These are phyloP conservation scores for Tinamus guttatus DNA, from an alignment of 2,113 vertebrate genomes.

Conservation along the genomic window DNA sequence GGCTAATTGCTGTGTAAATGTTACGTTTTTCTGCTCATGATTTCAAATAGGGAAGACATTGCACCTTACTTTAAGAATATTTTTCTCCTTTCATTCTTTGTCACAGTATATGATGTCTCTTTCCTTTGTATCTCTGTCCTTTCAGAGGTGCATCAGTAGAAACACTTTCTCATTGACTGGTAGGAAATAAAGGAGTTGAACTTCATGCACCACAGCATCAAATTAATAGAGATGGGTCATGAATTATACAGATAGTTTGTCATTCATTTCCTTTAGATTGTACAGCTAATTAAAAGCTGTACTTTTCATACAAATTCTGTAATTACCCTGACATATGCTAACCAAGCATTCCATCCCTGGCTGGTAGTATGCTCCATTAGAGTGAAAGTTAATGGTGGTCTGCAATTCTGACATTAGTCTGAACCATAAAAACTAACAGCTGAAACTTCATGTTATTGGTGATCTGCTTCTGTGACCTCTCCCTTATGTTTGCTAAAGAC, in stretches of 20 bases:
- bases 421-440: constrained; percentile 20
- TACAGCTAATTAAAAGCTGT: constrained; percentile 49
- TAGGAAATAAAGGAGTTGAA: not conserved
- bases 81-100: not conserved
- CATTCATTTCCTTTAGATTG: constrained; percentile 26
- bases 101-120: not conserved
- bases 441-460: not conserved
- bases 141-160: not conserved
- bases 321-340: constrained; percentile 59
- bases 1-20: not conserved
- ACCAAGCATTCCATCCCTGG: constrained; percentile 11
- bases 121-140: not conserved
- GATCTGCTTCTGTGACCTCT: not conserved
- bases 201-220: constrained; percentile 45
- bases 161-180: not conserved
- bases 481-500: not conserved
- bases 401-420: not conserved
- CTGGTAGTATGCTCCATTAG: not conserved
- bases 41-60: not conserved
- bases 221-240: constrained; percentile 48
- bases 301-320: constrained; percentile 33
- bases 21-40: not conserved
- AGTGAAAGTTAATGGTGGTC: constrained; percentile 18
- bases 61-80: not conserved
- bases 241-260: constrained; percentile 57